Base-by-base conservation (phyloP, 2,888 invertebrate genomes). In the Argyresthia goedartella region DNA sequence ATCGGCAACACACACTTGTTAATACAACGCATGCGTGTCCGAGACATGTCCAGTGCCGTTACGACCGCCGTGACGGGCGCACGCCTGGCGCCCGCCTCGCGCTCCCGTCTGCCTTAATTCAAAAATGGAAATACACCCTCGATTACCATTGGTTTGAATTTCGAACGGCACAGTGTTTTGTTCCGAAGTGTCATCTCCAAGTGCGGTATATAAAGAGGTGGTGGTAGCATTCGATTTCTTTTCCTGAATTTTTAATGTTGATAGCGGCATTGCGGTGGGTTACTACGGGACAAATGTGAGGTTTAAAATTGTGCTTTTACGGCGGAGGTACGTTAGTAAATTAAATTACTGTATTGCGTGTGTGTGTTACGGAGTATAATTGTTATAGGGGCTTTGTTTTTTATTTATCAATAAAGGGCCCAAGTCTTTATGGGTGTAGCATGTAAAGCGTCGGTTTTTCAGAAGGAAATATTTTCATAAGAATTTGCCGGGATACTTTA, bases 281-380 rank as follows among this genome's bases (percentile, higher is more conserved):
- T 3, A 9, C 9, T 44, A 44, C 9, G 48, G 48, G 36, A 36
- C 48, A 39, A 48, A 48, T 48, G 48, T 48, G 48, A 35, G 36
- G 33, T 13, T 25, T 9, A 47, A 47, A 47, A 47, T 47, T 35
- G 36, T 14, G 48, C 59, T 56, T 58, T 56, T 56, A 58, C 54
- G 54, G 66, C 63, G 67, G 66, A 80, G 81, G 80, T 80, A 57
- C 54, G 57, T 56, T 68, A 53, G 76, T 76, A 65, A 69, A 76
- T 76, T 71, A 71, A 72, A 77, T 77, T 74, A 73, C 72, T 69
- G 64, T 61, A 65, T 79, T 72, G 79, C 79, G 80, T 81, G 79
- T 59, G 60, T 57, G 25, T 55, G 57, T 62, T 60, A 10, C n/a
- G 33, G 34, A 4, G 33, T 13, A 44, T 44, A 13, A 47, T 47